Conservation (phyloP, 2,888 invertebrate species). For the Leucozona laternaria region DNA sequence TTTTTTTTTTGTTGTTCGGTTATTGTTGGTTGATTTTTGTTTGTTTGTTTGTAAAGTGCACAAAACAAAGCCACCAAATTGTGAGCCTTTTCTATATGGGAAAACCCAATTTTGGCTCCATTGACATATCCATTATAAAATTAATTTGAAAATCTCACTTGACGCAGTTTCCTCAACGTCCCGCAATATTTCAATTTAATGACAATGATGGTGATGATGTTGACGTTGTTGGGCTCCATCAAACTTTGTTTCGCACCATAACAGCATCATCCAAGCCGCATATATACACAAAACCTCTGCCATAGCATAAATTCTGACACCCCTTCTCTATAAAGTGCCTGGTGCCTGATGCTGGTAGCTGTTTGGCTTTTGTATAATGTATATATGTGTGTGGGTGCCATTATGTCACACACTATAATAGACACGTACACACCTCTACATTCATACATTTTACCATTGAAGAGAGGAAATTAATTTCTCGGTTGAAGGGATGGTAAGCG, state of each 20-base stretch:
- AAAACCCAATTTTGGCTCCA: slow-evolving; percentile 59
- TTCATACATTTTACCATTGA: slow-evolving; percentile 15
- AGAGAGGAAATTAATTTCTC: slow-evolving; percentile 74
- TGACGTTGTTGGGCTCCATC: slow-evolving; percentile 69
- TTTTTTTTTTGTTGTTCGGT: neutral
- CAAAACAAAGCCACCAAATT: slow-evolving; percentile 30
- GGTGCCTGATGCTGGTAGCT: neutral
- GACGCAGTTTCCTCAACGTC: slow-evolving; percentile 52
- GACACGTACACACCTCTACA: slow-evolving; percentile 13
- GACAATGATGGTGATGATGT: slow-evolving; percentile 68
- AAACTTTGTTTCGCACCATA: slow-evolving; percentile 77
- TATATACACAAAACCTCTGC: slow-evolving; percentile 64
- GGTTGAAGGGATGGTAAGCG: slow-evolving; percentile 70
- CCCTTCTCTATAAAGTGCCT: neutral
- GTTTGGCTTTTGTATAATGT: neutral
- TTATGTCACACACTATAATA: slow-evolving; percentile 39
- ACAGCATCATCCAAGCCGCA: slow-evolving; percentile 75
- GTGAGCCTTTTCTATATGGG: slow-evolving; percentile 12
- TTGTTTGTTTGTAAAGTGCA: slow-evolving; percentile 1
- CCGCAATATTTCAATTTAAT: slow-evolving; percentile 73
- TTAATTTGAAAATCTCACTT: slow-evolving; percentile 70
- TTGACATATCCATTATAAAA: slow-evolving; percentile 69
- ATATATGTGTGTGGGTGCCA: slow-evolving; percentile 44
- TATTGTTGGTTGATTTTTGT: neutral
- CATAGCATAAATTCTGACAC: slow-evolving; percentile 11